phyloP scores from a whole-genome alignment of 2,797 vertebrate genomes.

The Poecilia gillii region DNA sequence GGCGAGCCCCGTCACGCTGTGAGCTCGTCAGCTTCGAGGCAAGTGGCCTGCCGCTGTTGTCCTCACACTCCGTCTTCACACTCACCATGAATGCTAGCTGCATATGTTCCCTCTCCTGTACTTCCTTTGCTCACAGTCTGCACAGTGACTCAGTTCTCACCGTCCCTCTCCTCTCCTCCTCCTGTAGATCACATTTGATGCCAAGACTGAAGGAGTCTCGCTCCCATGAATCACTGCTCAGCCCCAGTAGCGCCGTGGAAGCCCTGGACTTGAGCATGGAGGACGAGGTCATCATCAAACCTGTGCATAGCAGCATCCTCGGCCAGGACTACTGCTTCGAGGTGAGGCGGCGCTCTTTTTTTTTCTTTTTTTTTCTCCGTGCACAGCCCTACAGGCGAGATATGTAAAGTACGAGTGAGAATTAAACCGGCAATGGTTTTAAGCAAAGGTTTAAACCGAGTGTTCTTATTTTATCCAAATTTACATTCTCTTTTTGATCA shows the following conservation, averaged over 20 bases:
- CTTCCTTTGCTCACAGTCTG: slow-evolving; percentile 38
- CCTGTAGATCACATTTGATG: slow-evolving; percentile 97
- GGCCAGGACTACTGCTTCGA: slow-evolving; percentile 94
- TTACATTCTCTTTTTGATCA: neutral
- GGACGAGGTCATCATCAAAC: slow-evolving; percentile 97
- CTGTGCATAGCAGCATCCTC: slow-evolving; percentile 98
- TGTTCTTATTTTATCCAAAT: neutral
- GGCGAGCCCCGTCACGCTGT: slow-evolving; percentile 22
- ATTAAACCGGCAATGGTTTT: neutral
- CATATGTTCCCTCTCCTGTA: slow-evolving; percentile 62
- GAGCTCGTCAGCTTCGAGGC: slow-evolving; percentile 44
- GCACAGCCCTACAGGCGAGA: neutral
- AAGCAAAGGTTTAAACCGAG: neutral
- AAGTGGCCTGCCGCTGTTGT: slow-evolving; percentile 45
- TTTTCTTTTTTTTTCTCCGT: neutral
- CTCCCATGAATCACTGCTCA: slow-evolving; percentile 99
- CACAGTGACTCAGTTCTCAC: slow-evolving; percentile 53
- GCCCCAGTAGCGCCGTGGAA: slow-evolving; percentile 96
- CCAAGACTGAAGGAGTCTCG: slow-evolving; percentile 99
- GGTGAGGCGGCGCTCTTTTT: slow-evolving; percentile 59
- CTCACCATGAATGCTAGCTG: slow-evolving; percentile 43
- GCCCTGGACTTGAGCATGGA: slow-evolving; percentile 99
- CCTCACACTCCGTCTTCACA: slow-evolving; percentile 50
- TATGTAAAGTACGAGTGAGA: neutral
- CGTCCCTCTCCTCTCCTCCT: slow-evolving; percentile 16